Conservation (phyloP, 2,888 invertebrate genomes). For the Cybosia mesomella region DNA sequence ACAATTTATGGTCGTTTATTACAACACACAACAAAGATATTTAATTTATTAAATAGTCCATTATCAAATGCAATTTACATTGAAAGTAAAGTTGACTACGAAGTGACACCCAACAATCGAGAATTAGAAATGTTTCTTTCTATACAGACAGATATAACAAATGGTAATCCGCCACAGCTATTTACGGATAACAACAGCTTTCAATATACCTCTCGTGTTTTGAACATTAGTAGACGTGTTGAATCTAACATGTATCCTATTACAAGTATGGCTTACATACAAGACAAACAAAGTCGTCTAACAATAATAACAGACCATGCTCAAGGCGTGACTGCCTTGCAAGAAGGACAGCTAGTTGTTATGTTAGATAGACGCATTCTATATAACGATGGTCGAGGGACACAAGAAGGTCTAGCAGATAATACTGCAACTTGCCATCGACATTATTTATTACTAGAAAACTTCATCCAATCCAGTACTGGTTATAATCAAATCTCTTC, state of each 20-base stretch:
- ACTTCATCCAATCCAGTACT: slow-evolving; percentile 50
- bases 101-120: slow-evolving; percentile 93
- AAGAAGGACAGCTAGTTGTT: slow-evolving; percentile 95
- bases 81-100: slow-evolving; percentile 94
- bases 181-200: slow-evolving; percentile 97
- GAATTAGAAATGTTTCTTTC: slow-evolving; percentile 97
- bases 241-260: slow-evolving; percentile 99
- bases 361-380: slow-evolving; percentile 97
- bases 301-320: slow-evolving; percentile 95
- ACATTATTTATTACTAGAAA: slow-evolving; percentile 74
- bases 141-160: slow-evolving; percentile 93
- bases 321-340: slow-evolving; percentile 95
- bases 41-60: slow-evolving; percentile 89
- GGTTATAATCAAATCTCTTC: slow-evolving; percentile 25
- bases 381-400: slow-evolving; percentile 97
- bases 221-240: slow-evolving; percentile 92
- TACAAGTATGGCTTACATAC: slow-evolving; percentile 94
- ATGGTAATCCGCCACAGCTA: slow-evolving; percentile 92
- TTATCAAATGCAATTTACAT: slow-evolving; percentile 91
- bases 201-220: slow-evolving; percentile 92
- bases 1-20: slow-evolving; percentile 92
- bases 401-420: slow-evolving; percentile 97
- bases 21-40: slow-evolving; percentile 92
- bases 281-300: slow-evolving; percentile 90
- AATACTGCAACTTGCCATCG: slow-evolving; percentile 89